These are phyloP conservation scores for Pavo muticus DNA, from an alignment of 2,113 vertebrate genomes.

Conservation along the genomic window DNA sequence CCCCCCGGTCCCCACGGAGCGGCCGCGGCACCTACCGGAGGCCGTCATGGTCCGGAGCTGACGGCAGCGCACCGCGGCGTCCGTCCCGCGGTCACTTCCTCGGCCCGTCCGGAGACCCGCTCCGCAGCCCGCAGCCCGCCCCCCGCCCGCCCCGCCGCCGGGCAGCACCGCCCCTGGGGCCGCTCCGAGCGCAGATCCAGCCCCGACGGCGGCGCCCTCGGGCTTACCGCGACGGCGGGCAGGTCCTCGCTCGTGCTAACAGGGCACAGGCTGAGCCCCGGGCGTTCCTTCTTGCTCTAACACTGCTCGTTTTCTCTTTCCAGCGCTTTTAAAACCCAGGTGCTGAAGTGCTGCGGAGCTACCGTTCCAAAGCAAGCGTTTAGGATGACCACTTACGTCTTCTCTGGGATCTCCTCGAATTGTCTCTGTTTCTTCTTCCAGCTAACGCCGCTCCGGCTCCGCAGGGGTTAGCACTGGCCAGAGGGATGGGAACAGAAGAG, in stretches of 20 bases:
- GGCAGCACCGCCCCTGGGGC: not conserved
- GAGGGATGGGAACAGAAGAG: not conserved
- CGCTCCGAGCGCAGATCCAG: not conserved
- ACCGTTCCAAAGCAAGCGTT: not conserved
- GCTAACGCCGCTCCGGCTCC: not conserved
- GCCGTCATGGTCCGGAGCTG: not conserved
- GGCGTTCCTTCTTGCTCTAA: not conserved
- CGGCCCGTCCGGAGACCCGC: not conserved
- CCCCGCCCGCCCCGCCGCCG: not conserved
- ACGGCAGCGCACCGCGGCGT: not conserved
- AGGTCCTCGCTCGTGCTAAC: not conserved
- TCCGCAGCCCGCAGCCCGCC: no score
- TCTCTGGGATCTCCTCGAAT: not conserved
- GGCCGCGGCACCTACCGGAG: slow-evolving; percentile 5
- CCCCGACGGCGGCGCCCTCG: not conserved
- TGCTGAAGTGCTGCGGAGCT: not conserved
- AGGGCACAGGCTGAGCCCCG: not conserved
- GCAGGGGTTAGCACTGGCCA: not conserved
- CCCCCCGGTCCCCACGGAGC: not conserved
- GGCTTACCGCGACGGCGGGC: not conserved
- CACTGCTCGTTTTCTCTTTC: not conserved
- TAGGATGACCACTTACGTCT: not conserved
- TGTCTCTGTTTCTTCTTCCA: not conserved
- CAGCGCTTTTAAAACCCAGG: not conserved
- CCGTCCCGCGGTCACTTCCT: not conserved